Base-by-base conservation (phyloP, 2,113 vertebrate species). In the Pteronura brasiliensis region DNA sequence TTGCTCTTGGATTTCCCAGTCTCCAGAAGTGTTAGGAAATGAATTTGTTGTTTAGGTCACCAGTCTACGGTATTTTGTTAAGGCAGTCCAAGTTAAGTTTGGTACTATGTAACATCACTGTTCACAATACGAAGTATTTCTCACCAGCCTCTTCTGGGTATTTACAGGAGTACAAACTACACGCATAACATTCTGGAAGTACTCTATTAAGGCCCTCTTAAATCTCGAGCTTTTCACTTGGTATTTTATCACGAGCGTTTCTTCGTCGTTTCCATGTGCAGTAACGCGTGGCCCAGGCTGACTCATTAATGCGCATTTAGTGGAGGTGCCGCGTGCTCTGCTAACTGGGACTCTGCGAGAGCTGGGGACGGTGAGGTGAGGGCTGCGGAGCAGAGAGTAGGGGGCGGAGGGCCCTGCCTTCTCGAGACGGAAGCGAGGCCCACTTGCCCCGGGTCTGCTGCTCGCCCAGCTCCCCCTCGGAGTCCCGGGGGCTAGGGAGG, bases 371-470 rank as follows among this genome's bases (percentile, higher is more conserved):
- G 39, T 7, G 27, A 3, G 7, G 6, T 6, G 39, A 67, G 49
- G 27, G 15, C 27, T 17, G 7, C 27, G 27, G 27, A 29, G 74
- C 0, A 17, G 27, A 31, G 7, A 29, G 31, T 0, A 4, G 14
- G 9, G 72, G 18, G 8, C 1, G 18, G 49, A 2, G 34, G 36
- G 17, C 23, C 57, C 47, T 36, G 81, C 17, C 15, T 25, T 25
- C 23, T 36, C 4, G 2, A 69, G 72, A 11, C 4, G 20, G 1
- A 10, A 4, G 31, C 1, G 20, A 3, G 23, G 15, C 20, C 18
- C 1, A 2, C 25, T 31, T 8, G 2, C 2, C 3, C 49, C 14
- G 67, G 31, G n/a, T 5, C 9, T 20, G 59, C 42, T 1, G 34
- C 36, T n/a, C 1, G 4, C 27, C 29, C 69, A 42, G 7, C 52